These are phyloP conservation scores for Herpetotheres cachinnans DNA, from an alignment of 2,113 vertebrate species.

Conservation along the genomic window DNA sequence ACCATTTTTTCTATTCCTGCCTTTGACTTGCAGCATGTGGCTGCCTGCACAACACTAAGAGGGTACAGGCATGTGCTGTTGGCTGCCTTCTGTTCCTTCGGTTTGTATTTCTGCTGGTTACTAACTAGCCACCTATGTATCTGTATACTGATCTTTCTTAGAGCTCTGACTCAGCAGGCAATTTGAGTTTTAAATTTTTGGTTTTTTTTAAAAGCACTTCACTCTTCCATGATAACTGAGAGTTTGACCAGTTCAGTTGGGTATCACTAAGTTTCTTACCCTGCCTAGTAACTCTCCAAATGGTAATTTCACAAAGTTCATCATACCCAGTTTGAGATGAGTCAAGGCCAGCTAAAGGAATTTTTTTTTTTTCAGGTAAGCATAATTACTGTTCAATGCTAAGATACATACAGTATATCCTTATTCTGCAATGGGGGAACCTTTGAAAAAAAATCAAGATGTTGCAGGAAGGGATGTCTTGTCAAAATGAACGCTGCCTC, in stretches of 20 bases:
- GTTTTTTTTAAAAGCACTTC: not conserved
- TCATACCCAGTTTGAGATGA: not conserved
- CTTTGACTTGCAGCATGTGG: fast-evolving
- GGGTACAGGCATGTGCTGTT: fast-evolving
- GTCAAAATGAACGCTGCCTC: not conserved
- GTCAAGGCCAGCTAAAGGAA: not conserved
- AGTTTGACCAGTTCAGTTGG: not conserved
- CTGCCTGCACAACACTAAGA: not conserved
- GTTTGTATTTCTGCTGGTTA: not conserved
- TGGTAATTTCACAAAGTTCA: not conserved
- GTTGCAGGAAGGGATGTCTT: not conserved
- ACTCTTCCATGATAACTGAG: not conserved
- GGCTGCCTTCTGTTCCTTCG: not conserved
- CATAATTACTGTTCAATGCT: not conserved
- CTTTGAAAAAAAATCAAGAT: not conserved
- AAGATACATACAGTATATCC: not conserved
- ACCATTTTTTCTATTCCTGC: not conserved
- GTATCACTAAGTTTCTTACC: not conserved
- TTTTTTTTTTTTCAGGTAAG: not conserved
- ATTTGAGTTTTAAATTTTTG: not conserved
- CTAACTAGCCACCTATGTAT: fast-evolving
- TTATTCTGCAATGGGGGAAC: not conserved
- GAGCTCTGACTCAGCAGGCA: not conserved
- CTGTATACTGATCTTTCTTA: not conserved
- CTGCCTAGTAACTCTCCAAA: not conserved